Conservation (phyloP, 2,888 invertebrate genomes). For the Ptilodon capucinus region DNA sequence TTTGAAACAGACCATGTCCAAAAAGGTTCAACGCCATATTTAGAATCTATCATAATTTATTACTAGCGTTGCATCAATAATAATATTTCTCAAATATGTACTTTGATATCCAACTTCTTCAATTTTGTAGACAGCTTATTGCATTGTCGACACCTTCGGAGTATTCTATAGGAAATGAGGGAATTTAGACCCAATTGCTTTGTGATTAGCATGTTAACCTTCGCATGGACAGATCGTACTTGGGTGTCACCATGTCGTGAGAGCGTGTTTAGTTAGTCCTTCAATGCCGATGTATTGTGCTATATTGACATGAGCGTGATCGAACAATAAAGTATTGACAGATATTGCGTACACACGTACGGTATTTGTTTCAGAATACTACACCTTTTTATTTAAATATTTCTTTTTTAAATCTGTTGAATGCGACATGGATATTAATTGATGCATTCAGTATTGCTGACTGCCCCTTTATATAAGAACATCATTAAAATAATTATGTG, state of each 20-base stretch:
- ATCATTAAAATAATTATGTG: too few relatives aligned
- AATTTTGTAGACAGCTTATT: not conserved
- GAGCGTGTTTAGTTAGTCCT: not conserved
- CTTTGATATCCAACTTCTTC: too few relatives aligned
- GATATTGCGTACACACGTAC: not conserved
- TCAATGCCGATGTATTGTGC: not conserved
- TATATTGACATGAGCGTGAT: not conserved
- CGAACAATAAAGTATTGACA: not conserved
- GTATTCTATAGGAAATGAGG: too few relatives aligned
- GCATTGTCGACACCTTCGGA: not conserved
- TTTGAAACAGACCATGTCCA: not conserved
- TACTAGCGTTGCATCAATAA: not conserved
- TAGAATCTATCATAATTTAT: not conserved
- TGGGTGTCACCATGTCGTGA: constrained; percentile 9
- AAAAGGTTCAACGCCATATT: not conserved
- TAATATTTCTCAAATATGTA: not conserved
- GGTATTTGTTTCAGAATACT: too few relatives aligned
- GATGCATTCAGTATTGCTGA: not conserved
- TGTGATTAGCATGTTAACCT: not conserved
- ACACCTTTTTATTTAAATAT: too few relatives aligned
- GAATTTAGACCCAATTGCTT: not conserved
- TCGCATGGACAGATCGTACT: constrained; percentile 19
- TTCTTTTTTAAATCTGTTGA: not conserved
- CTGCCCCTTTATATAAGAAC: not conserved
- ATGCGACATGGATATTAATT: not conserved